Evolutionary conservation across 1,140 invertebrate genomes (phyloP), one percentile per base, ranked within the genome.

Genomic region (Aporrectodea caliginosa): DNA sequence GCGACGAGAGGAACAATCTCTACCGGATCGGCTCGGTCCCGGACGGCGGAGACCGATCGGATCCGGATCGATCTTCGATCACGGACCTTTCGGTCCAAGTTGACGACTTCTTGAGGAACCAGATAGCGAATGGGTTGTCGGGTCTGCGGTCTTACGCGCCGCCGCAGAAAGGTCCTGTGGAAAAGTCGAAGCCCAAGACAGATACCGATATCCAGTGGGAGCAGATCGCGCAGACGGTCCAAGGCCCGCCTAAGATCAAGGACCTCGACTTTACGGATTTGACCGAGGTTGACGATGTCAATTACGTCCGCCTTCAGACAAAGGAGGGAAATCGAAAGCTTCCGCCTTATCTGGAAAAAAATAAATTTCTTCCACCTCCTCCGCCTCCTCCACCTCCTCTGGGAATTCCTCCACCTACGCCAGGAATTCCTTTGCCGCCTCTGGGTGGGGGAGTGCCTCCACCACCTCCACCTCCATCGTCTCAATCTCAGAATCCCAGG

Each of bases 151-250:
- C 43, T 58, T 58, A 22, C n/a, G 22, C 6, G 43, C 43, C 6
- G 43, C 43, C 43, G 43, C 6, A 58, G 6, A 22, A 89, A 90
- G 81, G 78, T 0, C 31, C 71, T 27, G 82, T 77, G 35, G 74
- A 79, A 16, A 79, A 73, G 43, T 22, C 72, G 6, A n/a, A 72
- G 22, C 73, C 27, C 6, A 76, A 30, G 30, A 74, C 31, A 74
- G 95, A 97, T 88, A 96, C 94, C 85, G 95, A 98, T 84, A 88
- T 97, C 0, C 94, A 96, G 83, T 99, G 97, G 97, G 96, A 98
- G 84, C 93, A 95, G 83, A 88, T 97, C 78, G 92, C 1, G 75
- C 27, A 93, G 35, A 92, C 92, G 80, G 88, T 96, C 76, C 92
- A 93, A 78, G 89, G 96, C 81, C 92, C 94, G 0, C 89, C 99